Evolutionary conservation across 2,113 vertebrate genomes (phyloP).

Genomic region (Zapornia atra): DNA sequence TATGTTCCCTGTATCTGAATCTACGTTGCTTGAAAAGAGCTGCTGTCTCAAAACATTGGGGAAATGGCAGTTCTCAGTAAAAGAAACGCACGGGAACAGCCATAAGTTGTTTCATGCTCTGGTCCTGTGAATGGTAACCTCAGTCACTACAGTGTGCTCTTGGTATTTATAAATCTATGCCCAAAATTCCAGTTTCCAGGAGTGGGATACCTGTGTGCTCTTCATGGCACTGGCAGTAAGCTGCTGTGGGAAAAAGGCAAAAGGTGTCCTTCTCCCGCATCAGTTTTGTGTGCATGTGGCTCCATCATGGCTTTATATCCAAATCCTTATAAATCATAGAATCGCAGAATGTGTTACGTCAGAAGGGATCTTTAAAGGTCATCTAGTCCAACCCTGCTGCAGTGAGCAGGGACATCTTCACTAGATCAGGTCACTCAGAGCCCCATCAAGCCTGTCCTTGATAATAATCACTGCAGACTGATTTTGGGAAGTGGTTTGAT

Average conservation of each 20-base stretch:
- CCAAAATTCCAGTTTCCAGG: not conserved
- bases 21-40: conserved; percentile 20
- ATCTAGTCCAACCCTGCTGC: too few relatives aligned
- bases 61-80: not conserved
- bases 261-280: not conserved
- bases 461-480: not conserved
- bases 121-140: not conserved
- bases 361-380: too few relatives aligned
- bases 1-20: not conserved
- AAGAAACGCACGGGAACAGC: not conserved
- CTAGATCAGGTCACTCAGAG: too few relatives aligned
- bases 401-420: too few relatives aligned
- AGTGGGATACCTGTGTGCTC: not conserved
- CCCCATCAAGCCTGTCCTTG: too few relatives aligned
- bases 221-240: not conserved
- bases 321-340: not conserved
- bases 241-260: not conserved
- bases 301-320: not conserved
- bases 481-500: not conserved
- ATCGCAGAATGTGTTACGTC: too few relatives aligned
- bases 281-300: not conserved
- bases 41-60: not conserved
- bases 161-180: not conserved
- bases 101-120: conserved; percentile 6
- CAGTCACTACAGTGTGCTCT: not conserved